Percentiles rank a stretch among this genome's conserved stretches.
phyloP scores from a whole-genome alignment of 2,113 vertebrate species.

The Ceyx margarethae region DNA sequence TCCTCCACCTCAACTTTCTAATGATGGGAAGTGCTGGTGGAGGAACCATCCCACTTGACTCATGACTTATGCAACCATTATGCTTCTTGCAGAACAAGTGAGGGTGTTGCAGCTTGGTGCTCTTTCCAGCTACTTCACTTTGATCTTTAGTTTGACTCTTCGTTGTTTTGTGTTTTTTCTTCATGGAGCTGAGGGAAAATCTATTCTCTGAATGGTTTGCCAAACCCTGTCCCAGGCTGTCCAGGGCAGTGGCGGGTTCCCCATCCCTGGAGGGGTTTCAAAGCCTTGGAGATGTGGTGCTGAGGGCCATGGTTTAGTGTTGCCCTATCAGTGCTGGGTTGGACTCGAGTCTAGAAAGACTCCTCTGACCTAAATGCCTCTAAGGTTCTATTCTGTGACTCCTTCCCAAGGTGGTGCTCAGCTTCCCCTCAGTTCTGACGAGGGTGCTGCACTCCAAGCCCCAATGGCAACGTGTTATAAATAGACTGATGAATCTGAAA shows the following conservation, averaged over 20 bases:
- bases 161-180: not conserved
- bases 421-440: not conserved
- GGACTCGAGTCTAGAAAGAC: not conserved
- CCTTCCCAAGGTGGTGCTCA: not conserved
- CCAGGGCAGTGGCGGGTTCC: not conserved
- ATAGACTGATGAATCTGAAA: not conserved
- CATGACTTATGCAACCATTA: rapidly evolving
- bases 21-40: not conserved
- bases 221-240: not conserved
- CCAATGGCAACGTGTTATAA: not conserved
- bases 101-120: rapidly evolving
- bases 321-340: not conserved
- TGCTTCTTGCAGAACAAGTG: not conserved
- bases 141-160: not conserved
- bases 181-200: not conserved
- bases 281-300: not conserved
- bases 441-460: rapidly evolving
- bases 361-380: not conserved
- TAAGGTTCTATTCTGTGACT: not conserved
- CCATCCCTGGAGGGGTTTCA: not conserved
- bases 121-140: not conserved
- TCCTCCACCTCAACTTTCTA: not conserved
- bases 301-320: not conserved
- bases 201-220: not conserved
- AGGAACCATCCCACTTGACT: not conserved